These are phyloP conservation scores for Tetrax tetrax DNA, from an alignment of 2,113 vertebrate genomes.

Conservation along the genomic window DNA sequence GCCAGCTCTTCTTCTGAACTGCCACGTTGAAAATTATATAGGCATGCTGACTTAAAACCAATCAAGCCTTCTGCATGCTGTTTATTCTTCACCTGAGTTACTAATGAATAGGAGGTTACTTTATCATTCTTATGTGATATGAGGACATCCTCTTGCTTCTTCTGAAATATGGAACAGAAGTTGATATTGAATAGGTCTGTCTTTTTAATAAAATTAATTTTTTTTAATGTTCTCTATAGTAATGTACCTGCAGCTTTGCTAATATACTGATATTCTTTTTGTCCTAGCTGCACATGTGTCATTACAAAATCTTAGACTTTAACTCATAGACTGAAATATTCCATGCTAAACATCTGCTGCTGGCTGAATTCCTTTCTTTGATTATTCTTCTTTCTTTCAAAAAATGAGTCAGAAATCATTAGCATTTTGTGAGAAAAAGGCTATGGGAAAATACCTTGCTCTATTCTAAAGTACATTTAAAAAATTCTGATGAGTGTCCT, in stretches of 20 bases:
- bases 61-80: background rate
- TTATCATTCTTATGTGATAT: background rate
- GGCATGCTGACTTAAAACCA: background rate
- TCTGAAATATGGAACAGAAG: background rate
- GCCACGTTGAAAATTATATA: background rate
- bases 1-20: background rate
- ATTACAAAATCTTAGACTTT: background rate
- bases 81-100: background rate
- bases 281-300: background rate
- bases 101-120: background rate
- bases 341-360: constrained; percentile 33
- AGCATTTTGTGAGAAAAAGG: constrained; percentile 30
- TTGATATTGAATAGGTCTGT: background rate
- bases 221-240: background rate
- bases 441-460: constrained; percentile 49
- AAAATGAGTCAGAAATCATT: constrained; percentile 57
- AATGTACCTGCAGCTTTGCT: background rate
- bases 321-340: constrained; percentile 17
- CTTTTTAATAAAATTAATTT: background rate
- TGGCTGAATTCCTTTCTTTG: constrained; percentile 56
- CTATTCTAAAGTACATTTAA: background rate
- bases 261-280: background rate
- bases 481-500: background rate
- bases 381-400: constrained; percentile 1
- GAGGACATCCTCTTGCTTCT: background rate